These are phyloP conservation scores for Aptenodytes patagonicus DNA, from an alignment of 2,113 vertebrate genomes.

Conservation along the genomic window DNA sequence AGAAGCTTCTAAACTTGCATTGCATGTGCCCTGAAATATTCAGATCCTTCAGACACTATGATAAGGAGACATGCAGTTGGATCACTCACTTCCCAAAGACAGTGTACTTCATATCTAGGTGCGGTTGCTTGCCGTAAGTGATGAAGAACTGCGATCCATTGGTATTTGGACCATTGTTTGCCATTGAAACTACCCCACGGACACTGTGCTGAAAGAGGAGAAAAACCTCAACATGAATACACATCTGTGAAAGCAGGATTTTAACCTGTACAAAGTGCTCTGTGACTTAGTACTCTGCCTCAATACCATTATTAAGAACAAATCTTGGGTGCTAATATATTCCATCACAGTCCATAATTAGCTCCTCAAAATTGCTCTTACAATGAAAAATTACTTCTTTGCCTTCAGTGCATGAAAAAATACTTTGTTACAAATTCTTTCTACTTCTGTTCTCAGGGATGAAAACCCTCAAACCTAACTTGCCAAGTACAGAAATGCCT, in stretches of 20 bases:
- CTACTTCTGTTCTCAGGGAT: not conserved
- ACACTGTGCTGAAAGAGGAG: slow-evolving; percentile 85
- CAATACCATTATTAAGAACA: not conserved
- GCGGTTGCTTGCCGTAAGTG: slow-evolving; percentile 95
- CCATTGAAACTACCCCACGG: slow-evolving; percentile 96
- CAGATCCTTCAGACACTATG: not conserved
- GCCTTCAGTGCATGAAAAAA: not conserved
- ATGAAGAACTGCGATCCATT: slow-evolving; percentile 97
- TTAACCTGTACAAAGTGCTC: not conserved
- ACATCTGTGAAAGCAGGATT: not conserved
- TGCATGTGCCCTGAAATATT: not conserved
- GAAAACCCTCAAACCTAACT: not conserved
- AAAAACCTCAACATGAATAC: not conserved
- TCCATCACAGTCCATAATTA: not conserved
- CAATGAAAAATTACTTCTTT: not conserved
- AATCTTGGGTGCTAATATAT: not conserved
- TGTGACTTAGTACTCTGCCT: not conserved
- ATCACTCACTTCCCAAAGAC: slow-evolving; percentile 93
- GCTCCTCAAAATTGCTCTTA: not conserved
- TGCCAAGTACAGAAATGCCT: not conserved
- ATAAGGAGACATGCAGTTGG: not conserved
- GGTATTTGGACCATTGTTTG: slow-evolving; percentile 94
- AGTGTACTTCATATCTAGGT: slow-evolving; percentile 98
- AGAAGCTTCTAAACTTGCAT: not conserved
- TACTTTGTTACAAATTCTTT: not conserved